Evolutionary conservation across 2,797 vertebrate species (phyloP).

Genomic region (Pseudomugil tenellus): DNA sequence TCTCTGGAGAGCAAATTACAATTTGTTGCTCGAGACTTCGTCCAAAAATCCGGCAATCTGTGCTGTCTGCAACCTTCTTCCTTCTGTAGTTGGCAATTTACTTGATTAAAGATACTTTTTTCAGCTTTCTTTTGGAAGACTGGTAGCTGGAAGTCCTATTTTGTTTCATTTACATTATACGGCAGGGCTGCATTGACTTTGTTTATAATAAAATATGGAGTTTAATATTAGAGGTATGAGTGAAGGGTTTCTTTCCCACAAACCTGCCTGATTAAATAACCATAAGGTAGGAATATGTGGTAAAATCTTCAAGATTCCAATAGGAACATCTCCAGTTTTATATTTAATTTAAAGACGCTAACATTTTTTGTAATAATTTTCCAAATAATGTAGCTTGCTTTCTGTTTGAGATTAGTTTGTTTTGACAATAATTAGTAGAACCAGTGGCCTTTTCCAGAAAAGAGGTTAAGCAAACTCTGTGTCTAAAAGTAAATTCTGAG

Average conservation of each 20-base stretch:
- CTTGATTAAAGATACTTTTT: constrained; percentile 43
- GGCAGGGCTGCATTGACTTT: constrained; percentile 9
- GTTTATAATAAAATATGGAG: not conserved
- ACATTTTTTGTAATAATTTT: too few relatives aligned
- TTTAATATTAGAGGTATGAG: not conserved
- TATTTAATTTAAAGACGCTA: not conserved
- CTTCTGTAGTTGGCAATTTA: constrained; percentile 52
- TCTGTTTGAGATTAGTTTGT: too few relatives aligned
- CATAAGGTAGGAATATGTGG: constrained; percentile 2
- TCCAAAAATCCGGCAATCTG: constrained; percentile 73
- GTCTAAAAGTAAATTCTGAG: too few relatives aligned
- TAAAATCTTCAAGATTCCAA: constrained; percentile 3
- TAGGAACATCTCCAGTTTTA: not conserved
- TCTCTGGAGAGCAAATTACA: constrained; percentile 68
- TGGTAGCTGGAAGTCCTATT: constrained; percentile 26
- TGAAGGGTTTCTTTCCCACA: not conserved
- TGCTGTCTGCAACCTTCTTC: constrained; percentile 57
- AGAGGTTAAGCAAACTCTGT: too few relatives aligned
- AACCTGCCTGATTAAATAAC: too few relatives aligned
- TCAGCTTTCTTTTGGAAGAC: too few relatives aligned
- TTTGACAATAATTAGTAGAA: too few relatives aligned
- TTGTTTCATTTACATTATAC: constrained; percentile 4
- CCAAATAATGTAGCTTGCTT: too few relatives aligned
- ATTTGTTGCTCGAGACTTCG: constrained; percentile 49
- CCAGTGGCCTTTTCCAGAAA: too few relatives aligned